Conservation (phyloP, 30 jellyfish, hydroid and myxozoan genomes). For the Hydractinia echinata region DNA sequence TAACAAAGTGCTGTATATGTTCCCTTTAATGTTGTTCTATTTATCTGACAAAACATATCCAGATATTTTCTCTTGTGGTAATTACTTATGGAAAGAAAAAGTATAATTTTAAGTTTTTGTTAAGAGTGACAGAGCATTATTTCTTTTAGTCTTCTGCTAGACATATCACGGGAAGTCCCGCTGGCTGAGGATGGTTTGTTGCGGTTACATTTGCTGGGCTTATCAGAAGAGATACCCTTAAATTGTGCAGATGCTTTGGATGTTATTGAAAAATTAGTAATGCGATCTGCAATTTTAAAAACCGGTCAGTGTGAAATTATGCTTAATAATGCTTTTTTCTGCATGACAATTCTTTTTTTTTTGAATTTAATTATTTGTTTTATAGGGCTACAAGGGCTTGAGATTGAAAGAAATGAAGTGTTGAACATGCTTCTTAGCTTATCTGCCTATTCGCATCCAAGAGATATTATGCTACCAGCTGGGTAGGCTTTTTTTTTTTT, state of each 20-base stretch:
- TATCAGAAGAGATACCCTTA: constrained; percentile 70
- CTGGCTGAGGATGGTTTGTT: constrained; percentile 68
- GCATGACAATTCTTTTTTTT: not conserved
- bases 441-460: constrained; percentile 70
- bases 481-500: constrained; percentile 36
- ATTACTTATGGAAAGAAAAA: too few relatives aligned
- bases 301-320: constrained; percentile 41
- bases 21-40: too few relatives aligned
- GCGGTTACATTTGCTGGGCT: constrained; percentile 62
- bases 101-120: too few relatives aligned
- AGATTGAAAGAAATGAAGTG: constrained; percentile 47
- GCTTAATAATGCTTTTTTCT: not conserved
- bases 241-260: constrained; percentile 66
- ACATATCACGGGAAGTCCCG: constrained; percentile 64
- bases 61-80: too few relatives aligned
- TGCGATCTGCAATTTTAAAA: constrained; percentile 66
- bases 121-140: not conserved
- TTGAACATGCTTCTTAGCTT: constrained; percentile 65
- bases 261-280: constrained; percentile 62
- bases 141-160: constrained; percentile 41
- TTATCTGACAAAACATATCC: too few relatives aligned
- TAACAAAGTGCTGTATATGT: too few relatives aligned
- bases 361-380: not conserved
- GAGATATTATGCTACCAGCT: constrained; percentile 61
- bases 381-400: constrained; percentile 69